Conservation (phyloP, 1,140 invertebrate species). For the Gerris buenoi region DNA sequence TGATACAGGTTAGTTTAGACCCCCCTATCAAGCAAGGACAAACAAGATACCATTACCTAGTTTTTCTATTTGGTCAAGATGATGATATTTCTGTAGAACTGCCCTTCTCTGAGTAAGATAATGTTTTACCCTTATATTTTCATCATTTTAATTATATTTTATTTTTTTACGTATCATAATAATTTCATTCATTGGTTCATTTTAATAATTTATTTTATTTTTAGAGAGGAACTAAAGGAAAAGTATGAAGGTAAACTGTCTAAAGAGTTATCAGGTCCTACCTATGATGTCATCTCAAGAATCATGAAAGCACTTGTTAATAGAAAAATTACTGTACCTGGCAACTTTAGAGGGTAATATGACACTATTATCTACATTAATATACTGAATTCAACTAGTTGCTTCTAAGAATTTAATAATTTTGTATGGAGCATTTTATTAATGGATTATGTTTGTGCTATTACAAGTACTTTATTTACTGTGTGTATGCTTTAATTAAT, state of each 20-base stretch:
- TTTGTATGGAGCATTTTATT: too few relatives aligned
- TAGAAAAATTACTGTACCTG: constrained; percentile 87
- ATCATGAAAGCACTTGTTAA: constrained; percentile 93
- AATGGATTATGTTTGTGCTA: too few relatives aligned
- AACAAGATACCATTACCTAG: constrained; percentile 89
- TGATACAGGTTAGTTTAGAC: constrained; percentile 67
- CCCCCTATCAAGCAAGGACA: constrained; percentile 99
- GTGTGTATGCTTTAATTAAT: too few relatives aligned
- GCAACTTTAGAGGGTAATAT: constrained; percentile 78
- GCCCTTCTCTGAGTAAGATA: constrained; percentile 69
- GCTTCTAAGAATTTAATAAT: too few relatives aligned
- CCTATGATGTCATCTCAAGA: constrained; percentile 88
- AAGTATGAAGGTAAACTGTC: constrained; percentile 89
- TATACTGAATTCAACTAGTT: too few relatives aligned
- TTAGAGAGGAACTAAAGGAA: constrained; percentile 68
- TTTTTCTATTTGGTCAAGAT: constrained; percentile 79
- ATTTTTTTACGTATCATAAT: constrained; percentile 12
- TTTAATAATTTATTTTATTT: constrained; percentile 13
- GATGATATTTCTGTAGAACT: constrained; percentile 89
- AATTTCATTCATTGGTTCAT: too few relatives aligned
- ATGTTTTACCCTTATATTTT: constrained; percentile 8
- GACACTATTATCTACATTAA: too few relatives aligned
- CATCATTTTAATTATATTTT: constrained; percentile 13
- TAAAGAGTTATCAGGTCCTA: constrained; percentile 80
- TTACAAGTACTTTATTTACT: too few relatives aligned